Conservation (phyloP, 1,140 invertebrate species). For the Wiebesia pumilae region DNA sequence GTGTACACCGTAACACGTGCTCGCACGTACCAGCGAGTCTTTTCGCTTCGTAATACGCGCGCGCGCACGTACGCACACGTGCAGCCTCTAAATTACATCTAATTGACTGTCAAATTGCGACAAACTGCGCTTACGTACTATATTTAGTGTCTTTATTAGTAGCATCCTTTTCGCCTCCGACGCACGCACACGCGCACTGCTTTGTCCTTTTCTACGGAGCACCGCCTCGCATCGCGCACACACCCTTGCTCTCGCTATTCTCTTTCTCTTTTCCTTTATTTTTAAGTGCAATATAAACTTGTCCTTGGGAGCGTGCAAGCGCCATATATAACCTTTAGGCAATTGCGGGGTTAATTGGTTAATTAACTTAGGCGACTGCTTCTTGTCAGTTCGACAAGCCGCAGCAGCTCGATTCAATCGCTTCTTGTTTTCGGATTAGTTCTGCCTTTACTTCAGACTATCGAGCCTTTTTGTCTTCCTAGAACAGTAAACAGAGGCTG, state of each 20-base stretch:
- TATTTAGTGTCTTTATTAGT: constrained; percentile 41
- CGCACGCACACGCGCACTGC: neutral
- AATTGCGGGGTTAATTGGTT: constrained; percentile 67
- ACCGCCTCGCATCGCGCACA: neutral
- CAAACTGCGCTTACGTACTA: constrained; percentile 29
- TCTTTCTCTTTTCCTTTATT: neutral
- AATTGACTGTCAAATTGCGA: constrained; percentile 41
- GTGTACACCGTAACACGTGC: neutral
- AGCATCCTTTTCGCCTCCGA: constrained; percentile 32
- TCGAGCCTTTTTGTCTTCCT: neutral
- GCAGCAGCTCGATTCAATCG: constrained; percentile 52
- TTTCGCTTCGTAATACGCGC: neutral
- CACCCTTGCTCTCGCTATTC: neutral
- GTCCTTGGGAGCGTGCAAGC: constrained; percentile 30
- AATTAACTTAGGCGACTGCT: constrained; percentile 60
- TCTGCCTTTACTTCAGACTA: neutral
- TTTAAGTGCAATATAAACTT: neutral
- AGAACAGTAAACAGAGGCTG: constrained; percentile 3
- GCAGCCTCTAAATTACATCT: constrained; percentile 39
- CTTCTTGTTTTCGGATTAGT: constrained; percentile 19
- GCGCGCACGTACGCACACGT: neutral
- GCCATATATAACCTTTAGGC: constrained; percentile 58
- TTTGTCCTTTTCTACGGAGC: constrained; percentile 9
- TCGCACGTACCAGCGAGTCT: neutral
- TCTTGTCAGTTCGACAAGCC: constrained; percentile 28